A percentile compares a stretch with the other conserved stretches of the same genome.
Conservation (phyloP, 2,113 vertebrate species). For the Cinclus cinclus region DNA sequence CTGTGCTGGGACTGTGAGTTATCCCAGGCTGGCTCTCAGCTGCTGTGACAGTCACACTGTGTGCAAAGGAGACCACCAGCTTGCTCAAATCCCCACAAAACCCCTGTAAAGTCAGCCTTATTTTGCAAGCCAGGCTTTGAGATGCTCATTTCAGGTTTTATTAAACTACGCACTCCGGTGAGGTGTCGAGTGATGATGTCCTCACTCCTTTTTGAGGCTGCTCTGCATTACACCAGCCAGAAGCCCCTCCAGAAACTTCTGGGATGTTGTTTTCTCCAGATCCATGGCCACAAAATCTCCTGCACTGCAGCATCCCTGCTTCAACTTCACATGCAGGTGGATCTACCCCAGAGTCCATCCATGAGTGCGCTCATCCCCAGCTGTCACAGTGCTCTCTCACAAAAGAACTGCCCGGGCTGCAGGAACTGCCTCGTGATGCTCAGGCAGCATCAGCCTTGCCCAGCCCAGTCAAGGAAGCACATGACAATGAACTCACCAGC, state of each 20-base stretch:
- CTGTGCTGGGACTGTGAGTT: not conserved
- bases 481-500: not conserved
- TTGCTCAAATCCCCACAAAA: not conserved
- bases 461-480: accelerated
- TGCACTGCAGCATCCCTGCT: not conserved
- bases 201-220: not conserved
- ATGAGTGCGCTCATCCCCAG: accelerated
- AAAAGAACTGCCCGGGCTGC: not conserved
- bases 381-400: not conserved
- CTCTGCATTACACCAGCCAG: not conserved
- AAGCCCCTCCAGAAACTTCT: not conserved
- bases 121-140: not conserved
- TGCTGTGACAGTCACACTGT: not conserved
- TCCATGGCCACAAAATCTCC: not conserved
- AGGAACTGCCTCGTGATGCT: accelerated
- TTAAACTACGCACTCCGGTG: not conserved
- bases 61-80: not conserved
- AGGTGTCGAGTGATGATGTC: not conserved
- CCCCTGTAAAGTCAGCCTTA: not conserved
- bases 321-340: not conserved
- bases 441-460: not conserved
- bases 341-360: not conserved
- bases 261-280: not conserved
- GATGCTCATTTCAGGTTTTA: not conserved
- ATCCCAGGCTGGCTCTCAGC: not conserved